Evolutionary conservation across 2,113 vertebrate genomes (phyloP).

Genomic region (Pristiophorus japonicus): DNA sequence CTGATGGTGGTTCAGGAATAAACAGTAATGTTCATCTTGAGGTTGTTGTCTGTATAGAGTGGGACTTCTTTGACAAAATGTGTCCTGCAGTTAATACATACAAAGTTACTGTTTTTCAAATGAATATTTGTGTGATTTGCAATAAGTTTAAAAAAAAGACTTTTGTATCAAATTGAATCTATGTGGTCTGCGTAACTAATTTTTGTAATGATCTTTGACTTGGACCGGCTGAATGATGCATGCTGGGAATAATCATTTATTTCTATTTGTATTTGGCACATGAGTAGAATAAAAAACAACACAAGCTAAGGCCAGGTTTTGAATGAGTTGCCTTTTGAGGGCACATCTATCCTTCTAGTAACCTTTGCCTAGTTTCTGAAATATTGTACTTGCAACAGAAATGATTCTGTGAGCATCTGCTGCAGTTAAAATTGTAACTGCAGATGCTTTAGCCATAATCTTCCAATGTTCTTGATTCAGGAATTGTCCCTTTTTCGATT

Average conservation of each 20-base stretch:
- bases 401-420: not conserved
- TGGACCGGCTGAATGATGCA: not conserved
- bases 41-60: not conserved
- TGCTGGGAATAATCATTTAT: not conserved
- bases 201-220: not conserved
- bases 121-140: not conserved
- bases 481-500: not conserved
- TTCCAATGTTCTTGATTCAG: not conserved
- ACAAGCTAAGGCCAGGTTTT: not conserved
- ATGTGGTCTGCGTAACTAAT: not conserved
- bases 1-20: not conserved
- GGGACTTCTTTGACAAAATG: not conserved
- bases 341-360: not conserved
- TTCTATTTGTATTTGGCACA: not conserved
- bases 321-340: not conserved
- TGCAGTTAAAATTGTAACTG: not conserved
- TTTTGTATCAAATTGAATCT: not conserved
- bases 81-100: not conserved
- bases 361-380: not conserved
- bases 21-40: not conserved
- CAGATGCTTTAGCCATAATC: not conserved
- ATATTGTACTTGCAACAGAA: not conserved
- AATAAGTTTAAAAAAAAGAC: not conserved
- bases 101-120: not conserved
- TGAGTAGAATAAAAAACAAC: not conserved